Conservation (phyloP, 2,888 invertebrate species). For the Branchipolynoe longqiensis region DNA sequence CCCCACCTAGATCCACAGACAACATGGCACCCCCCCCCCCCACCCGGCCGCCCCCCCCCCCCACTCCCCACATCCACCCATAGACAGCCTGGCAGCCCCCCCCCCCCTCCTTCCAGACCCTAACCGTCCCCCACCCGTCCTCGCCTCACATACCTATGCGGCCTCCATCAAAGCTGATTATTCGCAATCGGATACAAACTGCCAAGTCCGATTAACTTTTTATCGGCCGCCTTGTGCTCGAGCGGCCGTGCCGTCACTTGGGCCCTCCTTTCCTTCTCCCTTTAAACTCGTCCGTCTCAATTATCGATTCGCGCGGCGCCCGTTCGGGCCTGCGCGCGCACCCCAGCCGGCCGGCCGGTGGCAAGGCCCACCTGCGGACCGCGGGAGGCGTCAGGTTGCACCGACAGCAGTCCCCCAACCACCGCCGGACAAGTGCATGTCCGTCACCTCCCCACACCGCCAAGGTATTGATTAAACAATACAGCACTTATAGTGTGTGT, state of each 20-base stretch:
- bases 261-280: neutral
- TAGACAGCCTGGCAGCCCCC: too few species aligned
- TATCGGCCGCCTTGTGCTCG: neutral
- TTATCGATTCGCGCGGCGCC: neutral
- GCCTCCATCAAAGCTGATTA: slow-evolving; percentile 13
- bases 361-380: too few species aligned
- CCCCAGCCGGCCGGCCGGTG: too few species aligned
- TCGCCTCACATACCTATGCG: neutral
- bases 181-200: slow-evolving; percentile 8
- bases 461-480: too few species aligned
- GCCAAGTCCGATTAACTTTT: slow-evolving; percentile 13
- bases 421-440: too few species aligned
- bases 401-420: too few species aligned
- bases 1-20: too few species aligned
- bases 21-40: too few species aligned
- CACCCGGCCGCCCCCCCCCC: neutral
- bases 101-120: neutral
- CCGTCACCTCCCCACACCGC: too few species aligned
- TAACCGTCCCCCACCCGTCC: neutral
- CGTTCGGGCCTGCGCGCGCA: neutral
- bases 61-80: too few species aligned
- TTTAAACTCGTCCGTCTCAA: slow-evolving; percentile 1
- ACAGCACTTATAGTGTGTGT: too few species aligned
- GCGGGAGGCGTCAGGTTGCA: too few species aligned
- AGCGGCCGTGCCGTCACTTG: slow-evolving; percentile 7